A percentile compares a stretch with the other conserved stretches of the same genome.
Conservation (phyloP, 2,113 vertebrate species). For the Helogale parvula region DNA sequence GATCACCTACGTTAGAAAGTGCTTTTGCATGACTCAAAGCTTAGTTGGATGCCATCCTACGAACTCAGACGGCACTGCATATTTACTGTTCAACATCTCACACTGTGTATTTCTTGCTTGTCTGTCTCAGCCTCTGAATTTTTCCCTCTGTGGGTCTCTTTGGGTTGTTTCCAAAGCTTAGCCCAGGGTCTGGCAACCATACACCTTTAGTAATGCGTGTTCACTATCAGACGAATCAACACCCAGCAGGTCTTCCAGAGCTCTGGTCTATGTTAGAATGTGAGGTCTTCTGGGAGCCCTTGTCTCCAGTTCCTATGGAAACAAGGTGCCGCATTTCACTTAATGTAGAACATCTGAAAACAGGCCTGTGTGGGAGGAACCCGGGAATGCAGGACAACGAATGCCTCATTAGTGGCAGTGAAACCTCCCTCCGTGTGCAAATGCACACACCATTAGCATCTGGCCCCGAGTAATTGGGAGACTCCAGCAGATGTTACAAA, state of each 20-base stretch:
- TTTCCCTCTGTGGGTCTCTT: neutral
- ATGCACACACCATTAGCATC: slow-evolving; percentile 49
- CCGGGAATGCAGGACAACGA: slow-evolving; percentile 44
- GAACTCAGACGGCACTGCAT: neutral
- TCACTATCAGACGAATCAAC: neutral
- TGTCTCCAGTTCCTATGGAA: slow-evolving; percentile 53
- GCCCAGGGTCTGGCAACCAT: neutral
- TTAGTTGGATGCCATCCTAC: neutral
- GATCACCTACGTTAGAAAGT: neutral
- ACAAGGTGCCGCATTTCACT: slow-evolving; percentile 53
- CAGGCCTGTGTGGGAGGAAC: neutral
- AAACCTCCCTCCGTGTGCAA: slow-evolving; percentile 53
- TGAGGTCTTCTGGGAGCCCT: slow-evolving; percentile 30
- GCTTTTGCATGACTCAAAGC: neutral
- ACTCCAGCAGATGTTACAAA: slow-evolving; percentile 59
- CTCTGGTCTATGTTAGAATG: neutral
- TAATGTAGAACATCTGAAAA: slow-evolving; percentile 72
- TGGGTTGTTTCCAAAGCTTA: neutral
- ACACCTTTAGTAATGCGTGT: neutral
- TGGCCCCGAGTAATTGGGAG: slow-evolving; percentile 47
- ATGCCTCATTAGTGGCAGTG: slow-evolving; percentile 59
- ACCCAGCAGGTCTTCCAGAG: neutral
- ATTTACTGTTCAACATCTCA: neutral
- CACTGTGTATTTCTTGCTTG: neutral
- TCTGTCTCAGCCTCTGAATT: neutral